Evolutionary conservation across 1,140 invertebrate species (phyloP), one percentile per base, ranked within the genome.

Genomic region (Drosophila albomicans): DNA sequence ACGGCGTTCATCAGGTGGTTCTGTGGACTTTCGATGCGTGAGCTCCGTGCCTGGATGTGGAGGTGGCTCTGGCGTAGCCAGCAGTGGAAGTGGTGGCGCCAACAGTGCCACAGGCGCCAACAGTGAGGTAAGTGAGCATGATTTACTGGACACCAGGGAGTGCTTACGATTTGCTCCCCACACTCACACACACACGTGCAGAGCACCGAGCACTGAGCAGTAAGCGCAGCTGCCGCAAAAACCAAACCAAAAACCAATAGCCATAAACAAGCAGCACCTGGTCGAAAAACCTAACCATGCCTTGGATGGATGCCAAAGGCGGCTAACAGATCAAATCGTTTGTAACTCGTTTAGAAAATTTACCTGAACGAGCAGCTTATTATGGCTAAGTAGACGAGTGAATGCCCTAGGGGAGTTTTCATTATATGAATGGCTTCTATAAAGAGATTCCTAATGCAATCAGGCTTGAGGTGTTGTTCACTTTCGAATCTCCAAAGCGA

Each of bases 1-100:
- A 16, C 82, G 93, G 70, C 89, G 93, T 79, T 93, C 92, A 81
- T 94, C 93, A 73, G 93, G 93, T 75, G 92, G 93, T 87, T 94
- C 93, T 51, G 93, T 93, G 13, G 93, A 94, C 64, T 93, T 94
- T 79, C 92, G 91, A 43, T 80, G 68, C 77, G 84, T 71, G 64
- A 69, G 45, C 25, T 38, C 45, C 28, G 52, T 66, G 52, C 52
- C 54, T 35, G 76, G 61, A 13, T 65, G 30, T 30, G 32, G 45
- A 16, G 63, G 35, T 16, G 77, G 35, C 20, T 25, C 20, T 25
- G 20, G 3, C 20, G 20, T 0, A 13, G 16, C 13, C 35, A 66
- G 65, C 45, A 66, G 52, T 30, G 78, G 67, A 20, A n/a, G 11
- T 20, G 65, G 48, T 45, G 79, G 43, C 41, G 30, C 11, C 57